Evolutionary conservation across 2,113 vertebrate species (phyloP), one percentile per base, ranked within the genome.

Genomic region (Physeter macrocephalus): DNA sequence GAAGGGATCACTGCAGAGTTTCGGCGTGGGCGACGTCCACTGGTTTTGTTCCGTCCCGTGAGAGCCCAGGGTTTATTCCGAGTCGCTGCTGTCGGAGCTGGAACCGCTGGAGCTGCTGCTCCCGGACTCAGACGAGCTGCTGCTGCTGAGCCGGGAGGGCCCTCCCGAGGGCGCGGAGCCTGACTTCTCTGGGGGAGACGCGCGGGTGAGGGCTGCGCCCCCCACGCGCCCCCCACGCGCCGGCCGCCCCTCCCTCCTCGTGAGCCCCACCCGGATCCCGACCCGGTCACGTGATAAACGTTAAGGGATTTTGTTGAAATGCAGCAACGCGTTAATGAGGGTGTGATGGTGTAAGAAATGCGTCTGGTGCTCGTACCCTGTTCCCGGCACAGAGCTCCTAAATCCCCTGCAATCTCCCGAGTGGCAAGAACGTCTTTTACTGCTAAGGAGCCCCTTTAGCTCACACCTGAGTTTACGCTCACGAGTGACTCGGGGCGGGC

Each of bases 51-150:
- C 88, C 8, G 54, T 11, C 61, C 93, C 23, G 5, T 12, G 27
- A 64, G 25, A 49, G 98, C 81, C 97, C 78, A 0, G 15, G 3
- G 57, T 41, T 98, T 97, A 99, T 97, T 98, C 98, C 0, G 99
- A 99, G 97, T 99, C 99, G 23, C 99, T 99, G 99, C 99, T 99
- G 98, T 99, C 99, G 0, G 99, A 99, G 93, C 99, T 99, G 96
- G 99, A 99, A 1, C 99, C 99, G 0, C 98, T 99, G 87, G 99
- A 99, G 95, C 99, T 99, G 98, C 99, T 99, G 98, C 98, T 99
- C 6, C 98, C 98, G 0, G 99, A 99, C 84, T 99, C 99, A 0
- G 99, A 99, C 67, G 99, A 99, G 80, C 98, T 99, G 99, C 99
- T 99, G 98, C 98, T 98, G 94, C 98, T 98, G 82, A 98, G 99